Percentiles rank a stretch among this genome's conserved stretches.
phyloP scores from a whole-genome alignment of 2,797 vertebrate species.

The Brotula barbata region DNA sequence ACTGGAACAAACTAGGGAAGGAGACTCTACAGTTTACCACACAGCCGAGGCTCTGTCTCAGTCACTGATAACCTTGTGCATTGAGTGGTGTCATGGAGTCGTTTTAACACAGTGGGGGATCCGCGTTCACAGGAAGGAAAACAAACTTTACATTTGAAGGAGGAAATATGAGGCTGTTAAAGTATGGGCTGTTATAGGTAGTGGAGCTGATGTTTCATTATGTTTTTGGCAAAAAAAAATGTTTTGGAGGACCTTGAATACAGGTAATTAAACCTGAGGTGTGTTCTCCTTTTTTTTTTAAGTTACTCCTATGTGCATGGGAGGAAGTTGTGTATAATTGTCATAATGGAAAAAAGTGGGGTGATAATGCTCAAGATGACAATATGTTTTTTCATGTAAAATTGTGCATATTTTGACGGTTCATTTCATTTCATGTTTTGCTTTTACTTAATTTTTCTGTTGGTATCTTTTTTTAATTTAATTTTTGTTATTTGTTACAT shows the following conservation, averaged over 20 bases:
- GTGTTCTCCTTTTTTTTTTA: too few relatives aligned
- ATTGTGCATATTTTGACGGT: too few relatives aligned
- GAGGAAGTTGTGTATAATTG: background rate
- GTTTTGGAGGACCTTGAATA: too few relatives aligned
- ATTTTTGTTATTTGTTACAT: too few relatives aligned
- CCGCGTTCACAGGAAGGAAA: slow-evolving; percentile 63
- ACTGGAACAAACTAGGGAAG: slow-evolving; percentile 59
- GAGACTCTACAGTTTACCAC: slow-evolving; percentile 50
- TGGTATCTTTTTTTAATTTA: too few relatives aligned
- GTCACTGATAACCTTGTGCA: slow-evolving; percentile 59
- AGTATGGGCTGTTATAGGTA: slow-evolving; percentile 55
- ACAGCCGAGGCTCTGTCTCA: slow-evolving; percentile 39
- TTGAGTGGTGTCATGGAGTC: slow-evolving; percentile 47
- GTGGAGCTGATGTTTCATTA: slow-evolving; percentile 13
- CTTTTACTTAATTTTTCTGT: too few relatives aligned
- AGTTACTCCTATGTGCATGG: background rate
- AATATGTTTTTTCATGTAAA: too few relatives aligned
- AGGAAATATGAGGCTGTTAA: slow-evolving; percentile 55
- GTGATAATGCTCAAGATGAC: too few relatives aligned
- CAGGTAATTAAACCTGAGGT: too few relatives aligned
- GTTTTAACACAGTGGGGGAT: slow-evolving; percentile 66
- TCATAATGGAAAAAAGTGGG: too few relatives aligned
- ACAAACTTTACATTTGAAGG: slow-evolving; percentile 34
- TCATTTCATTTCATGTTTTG: too few relatives aligned
- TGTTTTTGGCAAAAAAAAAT: too few relatives aligned